Evolutionary conservation across 2,888 invertebrate species (phyloP), one percentile per base, ranked within the genome.

Genomic region (Smittia aterrima): DNA sequence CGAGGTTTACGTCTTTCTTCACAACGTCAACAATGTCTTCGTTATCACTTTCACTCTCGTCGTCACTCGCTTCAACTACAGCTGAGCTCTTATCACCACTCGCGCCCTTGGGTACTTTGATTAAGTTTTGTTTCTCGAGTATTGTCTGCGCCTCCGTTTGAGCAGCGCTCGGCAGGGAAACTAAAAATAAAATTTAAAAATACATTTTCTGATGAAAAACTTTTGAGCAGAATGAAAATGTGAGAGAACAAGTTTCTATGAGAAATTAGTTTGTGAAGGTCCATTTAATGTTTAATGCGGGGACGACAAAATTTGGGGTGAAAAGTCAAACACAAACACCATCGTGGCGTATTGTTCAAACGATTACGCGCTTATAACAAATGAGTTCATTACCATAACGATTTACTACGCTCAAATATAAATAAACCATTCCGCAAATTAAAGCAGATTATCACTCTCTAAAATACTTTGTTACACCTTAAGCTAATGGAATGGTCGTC

Each of bases 101-200:
- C 38, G 38, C 38, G 47, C 13, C 47, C 47, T 47, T 47, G 13
- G 47, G 11, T 13, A 22, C 22, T 62, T 58, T 40, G 3, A 25
- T 41, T 54, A 70, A 4, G 24, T 25, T 47, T 13, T 64, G 18
- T 38, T 41, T 54, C 67, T 74, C 71, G 27, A 66, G 58, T 71
- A 66, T 73, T 53, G 74, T 74, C 66, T 66, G 40, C 77, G 80
- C 80, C 77, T 82, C 82, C 77, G 78, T 79, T 77, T 79, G 79
- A 79, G 80, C 80, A 79, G 82, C 81, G 78, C 82, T 82, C 78
- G 83, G 83, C 79, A 83, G 80, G 79, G 83, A 82, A 80, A 83
- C 83, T 83, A 76, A 20, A 78, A 79, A 76, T 74, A 75, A 74
- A 18, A 66, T 38, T 38, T 40, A 47, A 68, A 53, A 75, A 71